Conservation (phyloP, 2,888 invertebrate species). For the Phytoseiulus persimilis region DNA sequence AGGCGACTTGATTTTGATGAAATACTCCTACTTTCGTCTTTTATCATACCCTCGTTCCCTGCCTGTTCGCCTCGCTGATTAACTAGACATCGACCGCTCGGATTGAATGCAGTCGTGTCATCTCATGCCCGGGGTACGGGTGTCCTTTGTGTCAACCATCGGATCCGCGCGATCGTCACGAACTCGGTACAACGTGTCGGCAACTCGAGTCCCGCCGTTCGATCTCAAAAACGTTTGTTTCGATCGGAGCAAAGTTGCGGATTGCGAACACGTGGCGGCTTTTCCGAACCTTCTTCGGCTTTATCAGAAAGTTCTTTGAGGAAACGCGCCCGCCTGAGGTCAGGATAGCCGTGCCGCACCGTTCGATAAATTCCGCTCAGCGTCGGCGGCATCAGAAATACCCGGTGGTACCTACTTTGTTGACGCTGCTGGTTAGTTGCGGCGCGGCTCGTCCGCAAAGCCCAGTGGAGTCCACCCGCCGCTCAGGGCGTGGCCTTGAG, state of each 20-base stretch:
- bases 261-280: too few relatives aligned
- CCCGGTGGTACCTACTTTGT: neutral
- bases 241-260: too few relatives aligned
- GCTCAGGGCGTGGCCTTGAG: neutral
- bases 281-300: too few relatives aligned
- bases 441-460: neutral
- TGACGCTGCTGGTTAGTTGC: neutral
- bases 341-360: neutral
- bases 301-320: neutral
- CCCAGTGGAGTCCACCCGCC: neutral
- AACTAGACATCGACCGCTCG: neutral
- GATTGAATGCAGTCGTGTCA: neutral
- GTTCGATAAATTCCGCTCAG: neutral
- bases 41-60: neutral
- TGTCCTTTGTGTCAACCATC: neutral
- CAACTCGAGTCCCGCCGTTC: too few relatives aligned
- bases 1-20: slow-evolving; percentile 5
- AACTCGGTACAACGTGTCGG: too few relatives aligned
- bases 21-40: neutral
- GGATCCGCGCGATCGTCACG: neutral
- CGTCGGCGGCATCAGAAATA: neutral
- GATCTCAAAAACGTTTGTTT: too few relatives aligned
- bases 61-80: neutral
- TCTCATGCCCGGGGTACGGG: neutral
- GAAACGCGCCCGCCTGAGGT: neutral